Base-by-base conservation (phyloP, 1,140 invertebrate species). In the Neodiprion virginianus region DNA sequence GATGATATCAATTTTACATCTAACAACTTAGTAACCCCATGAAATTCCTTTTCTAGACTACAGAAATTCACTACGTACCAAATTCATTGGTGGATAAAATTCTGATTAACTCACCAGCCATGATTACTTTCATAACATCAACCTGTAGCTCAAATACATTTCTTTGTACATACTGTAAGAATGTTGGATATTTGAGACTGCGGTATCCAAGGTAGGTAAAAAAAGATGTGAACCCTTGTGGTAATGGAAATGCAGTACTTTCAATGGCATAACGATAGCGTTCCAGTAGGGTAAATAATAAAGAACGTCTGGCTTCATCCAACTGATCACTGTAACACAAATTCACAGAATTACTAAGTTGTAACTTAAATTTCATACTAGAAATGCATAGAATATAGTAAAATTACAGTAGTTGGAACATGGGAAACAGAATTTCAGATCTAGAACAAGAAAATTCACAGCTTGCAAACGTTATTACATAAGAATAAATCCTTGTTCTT, bases 141-240 rank as follows among this genome's bases (percentile, higher is more conserved):
- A 96, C 93, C 89, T 96, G 95, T 71, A 96, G 85, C 80, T 96
- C 95, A 78, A 96, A 94, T 69, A 95, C 94, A 80, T 94, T 93
- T 72, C 94, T 89, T 78, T 94, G 92, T 53, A 95, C 92, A 82
- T 96, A 95, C 84, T 95, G 94, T 53, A 95, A 79, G 83, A 96
- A 96, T 79, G 93, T 93, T 67, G 92, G 89, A 84, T 93, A 95
- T 68, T 91, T 90, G 72, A 96, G 83, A 2, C 94, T 92, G 76
- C 93, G 89, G 83, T 95, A 96, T 1, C 94, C 95, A 66, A 96
- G 89, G 84, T 95, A 96, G 10, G 95, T 94, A 81, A 96, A 95
- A 88, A 96, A 96, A 11, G 95, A 96, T 11, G 93, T 93, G 81
- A 96, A 96, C 23, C 95, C 95, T 82, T 95, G 93, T 47, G 95